Percentiles rank a stretch among this genome's conserved stretches.
Evolutionary conservation across 2,113 vertebrate genomes (phyloP).

Genomic region (Bubo scandiacus): DNA sequence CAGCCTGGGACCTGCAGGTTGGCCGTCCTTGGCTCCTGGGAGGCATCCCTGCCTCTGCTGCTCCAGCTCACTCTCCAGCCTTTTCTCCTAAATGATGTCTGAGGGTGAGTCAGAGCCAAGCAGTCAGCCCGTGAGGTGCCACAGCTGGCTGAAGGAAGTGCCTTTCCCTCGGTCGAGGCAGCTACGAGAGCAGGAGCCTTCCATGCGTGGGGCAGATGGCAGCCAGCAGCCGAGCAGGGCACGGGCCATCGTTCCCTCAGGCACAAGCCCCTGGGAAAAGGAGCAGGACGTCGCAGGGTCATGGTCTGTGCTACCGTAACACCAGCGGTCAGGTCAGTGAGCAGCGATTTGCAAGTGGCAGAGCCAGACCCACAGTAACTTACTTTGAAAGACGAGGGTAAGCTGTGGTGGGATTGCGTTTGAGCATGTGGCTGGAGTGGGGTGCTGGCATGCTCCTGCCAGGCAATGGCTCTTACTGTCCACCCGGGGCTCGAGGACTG

Average conservation of each 20-base stretch:
- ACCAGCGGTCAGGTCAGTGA: neutral
- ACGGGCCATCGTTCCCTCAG: neutral
- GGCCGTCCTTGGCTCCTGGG: neutral
- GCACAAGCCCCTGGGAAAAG: neutral
- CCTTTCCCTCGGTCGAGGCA: neutral
- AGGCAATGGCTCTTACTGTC: neutral
- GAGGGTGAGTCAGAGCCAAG: neutral
- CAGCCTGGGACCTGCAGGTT: neutral
- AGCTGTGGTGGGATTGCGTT: neutral
- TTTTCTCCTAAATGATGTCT: neutral
- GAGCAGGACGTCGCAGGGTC: accelerated
- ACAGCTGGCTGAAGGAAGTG: neutral
- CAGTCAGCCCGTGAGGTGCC: neutral
- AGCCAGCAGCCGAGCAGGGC: neutral
- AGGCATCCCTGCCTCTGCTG: neutral
- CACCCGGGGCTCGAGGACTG: neutral
- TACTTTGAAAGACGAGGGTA: neutral
- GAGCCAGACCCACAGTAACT: neutral
- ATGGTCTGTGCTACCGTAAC: accelerated
- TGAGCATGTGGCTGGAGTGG: neutral
- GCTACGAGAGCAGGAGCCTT: neutral
- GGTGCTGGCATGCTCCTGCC: neutral
- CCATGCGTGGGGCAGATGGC: neutral
- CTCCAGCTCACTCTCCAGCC: neutral
- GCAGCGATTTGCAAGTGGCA: neutral